phyloP scores from a whole-genome alignment of 2,888 invertebrate species.

The Eurois occulta region DNA sequence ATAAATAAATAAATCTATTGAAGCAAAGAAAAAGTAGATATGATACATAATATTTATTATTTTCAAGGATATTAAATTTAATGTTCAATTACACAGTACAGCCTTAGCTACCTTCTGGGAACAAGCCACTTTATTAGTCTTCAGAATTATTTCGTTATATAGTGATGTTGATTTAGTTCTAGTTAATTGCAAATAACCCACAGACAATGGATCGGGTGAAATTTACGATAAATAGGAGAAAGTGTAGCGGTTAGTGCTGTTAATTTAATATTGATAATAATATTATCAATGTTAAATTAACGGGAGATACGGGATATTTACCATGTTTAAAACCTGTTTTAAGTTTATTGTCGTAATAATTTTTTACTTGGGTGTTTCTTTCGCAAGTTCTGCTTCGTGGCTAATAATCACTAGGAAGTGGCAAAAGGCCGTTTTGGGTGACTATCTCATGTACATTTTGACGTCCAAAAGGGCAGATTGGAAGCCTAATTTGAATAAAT shows the following conservation, averaged over 20 bases:
- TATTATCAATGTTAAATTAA: too few relatives aligned
- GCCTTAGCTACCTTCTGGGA: background rate
- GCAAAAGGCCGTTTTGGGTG: too few relatives aligned
- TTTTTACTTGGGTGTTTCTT: too few relatives aligned
- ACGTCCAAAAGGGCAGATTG: too few relatives aligned
- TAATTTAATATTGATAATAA: background rate
- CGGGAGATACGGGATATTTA: too few relatives aligned
- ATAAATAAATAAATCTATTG: too few relatives aligned
- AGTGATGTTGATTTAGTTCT: background rate
- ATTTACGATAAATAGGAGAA: conserved; percentile 71
- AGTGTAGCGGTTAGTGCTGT: conserved; percentile 69
- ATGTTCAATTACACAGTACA: background rate
- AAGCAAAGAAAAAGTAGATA: background rate
- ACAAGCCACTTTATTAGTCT: background rate
- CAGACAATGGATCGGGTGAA: conserved; percentile 68
- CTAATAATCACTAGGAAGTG: too few relatives aligned
- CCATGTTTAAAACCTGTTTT: too few relatives aligned
- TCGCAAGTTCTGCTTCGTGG: too few relatives aligned
- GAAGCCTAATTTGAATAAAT: too few relatives aligned
- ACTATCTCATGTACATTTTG: too few relatives aligned
- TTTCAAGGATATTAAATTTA: background rate
- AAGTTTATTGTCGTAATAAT: too few relatives aligned
- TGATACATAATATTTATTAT: background rate
- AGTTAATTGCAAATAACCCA: conserved; percentile 6
- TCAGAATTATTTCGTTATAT: background rate